Evolutionary conservation across 53 echinoderm and acorn worm species (phyloP), one percentile per base, ranked within the genome.

Genomic region (Temnopleurus reevesii): DNA sequence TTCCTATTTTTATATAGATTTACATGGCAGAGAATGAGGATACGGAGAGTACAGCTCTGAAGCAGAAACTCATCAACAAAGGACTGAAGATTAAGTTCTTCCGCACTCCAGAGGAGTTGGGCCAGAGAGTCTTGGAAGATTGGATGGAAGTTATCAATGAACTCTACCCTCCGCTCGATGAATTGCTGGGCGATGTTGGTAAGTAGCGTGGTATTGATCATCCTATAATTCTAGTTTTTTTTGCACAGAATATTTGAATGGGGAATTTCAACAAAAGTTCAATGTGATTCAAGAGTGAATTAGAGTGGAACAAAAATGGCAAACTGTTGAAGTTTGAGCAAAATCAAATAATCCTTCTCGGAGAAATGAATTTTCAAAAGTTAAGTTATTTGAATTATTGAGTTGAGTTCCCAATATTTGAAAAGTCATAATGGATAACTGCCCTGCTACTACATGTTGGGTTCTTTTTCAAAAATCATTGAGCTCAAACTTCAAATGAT

Each of bases 111-210:
- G 95, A 94, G 79, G 95, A 98, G 76, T 90, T 98, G 19, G 95
- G 95, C 5, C 61, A 96, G 64, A 90, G 86, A 61, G 94, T 98
- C 8, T 82, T 96, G 46, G 81, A 94, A 45, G 98, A 98, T 61
- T 98, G 98, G 98, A 91, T 89, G 59, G 77, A 85, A 54, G 91
- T 98, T 54, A 91, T 98, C 53, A 90, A 98, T 86, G 90, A 94
- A 71, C 83, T 93, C 46, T 96, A 93, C 71, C 95, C 95, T 2
- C 94, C 95, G 23, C 91, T 98, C 44, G 84, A 91, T 59, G 89
- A 92, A 31, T 54, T 95, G 24, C 84, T 91, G 15, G 87, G 82
- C 8, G 94, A 92, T 84, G 91, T 95, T 15, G 94, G 98, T 98
- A 93, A 90, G 95, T 66, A n/a, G n/a, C n/a, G n/a, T n/a, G n/a